Evolutionary conservation across 30 jellyfish, hydroid and myxozoan species (phyloP).

Genomic region (Chrysaora quinquecirrha): DNA sequence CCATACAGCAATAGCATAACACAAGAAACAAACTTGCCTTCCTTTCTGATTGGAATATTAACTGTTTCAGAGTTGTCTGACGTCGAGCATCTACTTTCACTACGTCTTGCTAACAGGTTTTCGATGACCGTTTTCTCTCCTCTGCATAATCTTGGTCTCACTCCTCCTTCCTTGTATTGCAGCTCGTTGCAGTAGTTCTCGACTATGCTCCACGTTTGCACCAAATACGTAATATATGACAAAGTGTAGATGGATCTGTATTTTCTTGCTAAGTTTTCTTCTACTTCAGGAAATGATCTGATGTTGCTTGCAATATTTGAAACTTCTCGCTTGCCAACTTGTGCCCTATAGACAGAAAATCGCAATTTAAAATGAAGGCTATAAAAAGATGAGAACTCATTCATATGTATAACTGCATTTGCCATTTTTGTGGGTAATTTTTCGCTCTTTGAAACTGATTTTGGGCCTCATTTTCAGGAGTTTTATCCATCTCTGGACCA

Average conservation of each 20-base stretch:
- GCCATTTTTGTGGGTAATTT: no score
- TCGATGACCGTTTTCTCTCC: neutral
- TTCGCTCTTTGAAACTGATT: no score
- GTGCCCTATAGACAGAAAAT: neutral
- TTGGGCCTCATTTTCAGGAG: no score
- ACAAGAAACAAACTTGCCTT: neutral
- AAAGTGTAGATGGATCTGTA: neutral
- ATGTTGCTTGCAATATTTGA: neutral
- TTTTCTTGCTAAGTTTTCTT: neutral
- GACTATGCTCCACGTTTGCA: neutral
- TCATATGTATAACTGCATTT: no score
- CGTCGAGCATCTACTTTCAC: neutral
- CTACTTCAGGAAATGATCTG: neutral
- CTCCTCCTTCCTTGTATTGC: neutral
- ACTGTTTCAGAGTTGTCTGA: neutral
- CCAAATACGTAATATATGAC: neutral
- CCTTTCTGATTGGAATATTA: neutral
- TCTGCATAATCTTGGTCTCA: neutral
- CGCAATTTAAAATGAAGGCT: no score
- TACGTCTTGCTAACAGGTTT: neutral
- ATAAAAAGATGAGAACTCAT: no score
- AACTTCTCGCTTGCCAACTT: slow-evolving; percentile 1
- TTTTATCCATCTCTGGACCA: no score
- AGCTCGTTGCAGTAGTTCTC: neutral
- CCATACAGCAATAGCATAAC: no score